A percentile compares a stretch with the other conserved stretches of the same genome.
These are phyloP conservation scores for Protonemura montana DNA, from an alignment of 2,888 invertebrate species.

Conservation along the genomic window DNA sequence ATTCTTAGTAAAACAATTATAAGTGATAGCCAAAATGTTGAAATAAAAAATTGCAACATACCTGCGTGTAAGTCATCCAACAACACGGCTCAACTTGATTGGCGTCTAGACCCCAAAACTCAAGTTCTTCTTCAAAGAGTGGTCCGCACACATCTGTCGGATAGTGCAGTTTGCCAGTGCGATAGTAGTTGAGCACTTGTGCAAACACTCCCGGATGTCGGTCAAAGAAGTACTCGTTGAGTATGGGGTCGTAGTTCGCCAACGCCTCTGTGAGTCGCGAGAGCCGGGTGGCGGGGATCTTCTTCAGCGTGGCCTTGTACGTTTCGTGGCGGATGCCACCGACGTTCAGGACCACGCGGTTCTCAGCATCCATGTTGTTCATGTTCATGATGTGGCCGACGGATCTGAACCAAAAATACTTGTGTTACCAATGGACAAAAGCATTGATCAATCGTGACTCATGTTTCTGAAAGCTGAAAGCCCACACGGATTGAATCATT, in stretches of 20 bases:
- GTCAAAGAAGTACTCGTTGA: constrained; percentile 99
- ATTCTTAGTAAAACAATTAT: too few relatives aligned
- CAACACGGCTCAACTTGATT: constrained; percentile 99
- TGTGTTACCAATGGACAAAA: too few relatives aligned
- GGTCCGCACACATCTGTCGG: constrained; percentile 99
- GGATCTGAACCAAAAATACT: constrained; percentile 29
- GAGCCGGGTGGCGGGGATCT: constrained; percentile 94
- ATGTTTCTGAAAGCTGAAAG: too few relatives aligned
- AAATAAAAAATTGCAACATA: too few relatives aligned
- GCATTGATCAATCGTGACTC: too few relatives aligned
- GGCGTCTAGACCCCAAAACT: constrained; percentile 99
- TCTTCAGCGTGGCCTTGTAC: constrained; percentile 94
- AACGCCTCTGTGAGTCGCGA: constrained; percentile 95
- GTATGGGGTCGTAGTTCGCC: constrained; percentile 98
- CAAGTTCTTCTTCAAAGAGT: constrained; percentile 97
- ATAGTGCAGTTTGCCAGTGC: constrained; percentile 97
- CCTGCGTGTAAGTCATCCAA: constrained; percentile 99
- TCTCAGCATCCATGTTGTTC: constrained; percentile 95
- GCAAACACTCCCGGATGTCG: constrained; percentile 96
- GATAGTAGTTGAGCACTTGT: constrained; percentile 96
- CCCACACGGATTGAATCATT: too few relatives aligned
- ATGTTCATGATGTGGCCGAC: constrained; percentile 74
- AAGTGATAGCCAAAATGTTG: too few relatives aligned
- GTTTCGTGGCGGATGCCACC: constrained; percentile 98
- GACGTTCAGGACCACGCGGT: constrained; percentile 98